Evolutionary conservation across 2,888 invertebrate genomes (phyloP).

Genomic region (Lomographa bimaculata): DNA sequence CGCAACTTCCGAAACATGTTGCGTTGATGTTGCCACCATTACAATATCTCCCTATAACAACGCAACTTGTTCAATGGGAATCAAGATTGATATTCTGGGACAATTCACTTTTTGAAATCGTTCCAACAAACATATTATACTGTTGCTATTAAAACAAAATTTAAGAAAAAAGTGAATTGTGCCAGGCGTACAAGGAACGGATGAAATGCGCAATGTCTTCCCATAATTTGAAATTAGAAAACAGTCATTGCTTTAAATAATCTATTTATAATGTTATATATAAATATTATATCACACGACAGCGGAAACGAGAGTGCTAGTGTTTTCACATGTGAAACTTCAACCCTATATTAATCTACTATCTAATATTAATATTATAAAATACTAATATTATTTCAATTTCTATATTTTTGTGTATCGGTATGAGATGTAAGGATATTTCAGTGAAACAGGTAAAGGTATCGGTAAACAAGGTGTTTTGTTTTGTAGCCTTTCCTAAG

Average conservation of each 20-base stretch:
- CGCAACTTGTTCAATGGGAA: conserved; percentile 53
- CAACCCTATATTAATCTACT: conserved; percentile 72
- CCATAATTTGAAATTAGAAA: conserved; percentile 78
- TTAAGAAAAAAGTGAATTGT: conserved; percentile 67
- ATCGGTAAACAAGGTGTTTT: conserved; percentile 63
- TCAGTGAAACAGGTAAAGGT: conserved; percentile 78
- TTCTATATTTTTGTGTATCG: conserved; percentile 63
- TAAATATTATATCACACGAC: conserved; percentile 75
- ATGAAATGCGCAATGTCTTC: conserved; percentile 84
- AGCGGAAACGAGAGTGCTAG: conserved; percentile 81
- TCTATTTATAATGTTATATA: conserved; percentile 67
- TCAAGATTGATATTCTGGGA: conserved; percentile 65
- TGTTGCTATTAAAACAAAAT: too few species aligned
- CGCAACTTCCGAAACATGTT: conserved; percentile 50
- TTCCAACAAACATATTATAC: too few species aligned
- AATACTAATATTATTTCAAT: conserved; percentile 73
- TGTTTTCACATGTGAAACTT: conserved; percentile 84
- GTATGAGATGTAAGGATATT: conserved; percentile 63
- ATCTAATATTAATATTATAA: conserved; percentile 76
- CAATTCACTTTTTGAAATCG: conserved; percentile 54
- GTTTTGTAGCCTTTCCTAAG: conserved; percentile 68
- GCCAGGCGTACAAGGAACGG: conserved; percentile 78
- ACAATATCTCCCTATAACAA: conserved; percentile 11
- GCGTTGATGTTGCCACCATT: conserved; percentile 50
- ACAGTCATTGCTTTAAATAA: conserved; percentile 80